Percentiles rank a stretch among this genome's conserved stretches.
Conservation (phyloP, 2,113 vertebrate species). For the Ceratotherium simum region DNA sequence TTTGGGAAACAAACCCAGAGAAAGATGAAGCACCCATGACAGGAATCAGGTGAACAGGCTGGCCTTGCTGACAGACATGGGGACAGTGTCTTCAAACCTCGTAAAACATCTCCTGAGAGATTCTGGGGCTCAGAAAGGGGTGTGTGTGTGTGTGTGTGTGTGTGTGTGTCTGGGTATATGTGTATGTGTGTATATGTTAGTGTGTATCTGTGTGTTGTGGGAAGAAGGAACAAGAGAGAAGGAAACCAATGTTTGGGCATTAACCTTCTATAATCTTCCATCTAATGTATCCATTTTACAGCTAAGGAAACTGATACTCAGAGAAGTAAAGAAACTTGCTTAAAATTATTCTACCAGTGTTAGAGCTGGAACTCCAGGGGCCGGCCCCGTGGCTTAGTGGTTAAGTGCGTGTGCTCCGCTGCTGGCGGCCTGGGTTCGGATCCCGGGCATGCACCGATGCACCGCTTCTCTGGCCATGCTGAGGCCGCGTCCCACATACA, state of each 20-base stretch:
- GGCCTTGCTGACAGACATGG: neutral
- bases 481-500: too few species aligned
- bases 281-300: neutral
- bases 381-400: too few species aligned
- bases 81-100: neutral
- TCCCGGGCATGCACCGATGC: too few species aligned
- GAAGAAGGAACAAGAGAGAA: neutral
- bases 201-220: neutral
- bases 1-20: neutral
- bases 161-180: neutral
- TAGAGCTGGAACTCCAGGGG: too few species aligned
- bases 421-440: too few species aligned
- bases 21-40: fast-evolving
- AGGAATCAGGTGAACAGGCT: neutral
- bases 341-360: neutral
- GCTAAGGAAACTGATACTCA: neutral
- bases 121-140: neutral
- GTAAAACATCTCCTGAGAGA: neutral
- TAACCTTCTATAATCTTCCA: neutral
- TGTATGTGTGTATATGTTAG: neutral
- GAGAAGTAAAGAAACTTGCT: neutral
- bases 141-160: neutral
- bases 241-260: neutral
- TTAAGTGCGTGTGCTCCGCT: too few species aligned
- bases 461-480: too few species aligned